Conservation (phyloP, 2,113 vertebrate genomes). For the Psittacara wagleri region DNA sequence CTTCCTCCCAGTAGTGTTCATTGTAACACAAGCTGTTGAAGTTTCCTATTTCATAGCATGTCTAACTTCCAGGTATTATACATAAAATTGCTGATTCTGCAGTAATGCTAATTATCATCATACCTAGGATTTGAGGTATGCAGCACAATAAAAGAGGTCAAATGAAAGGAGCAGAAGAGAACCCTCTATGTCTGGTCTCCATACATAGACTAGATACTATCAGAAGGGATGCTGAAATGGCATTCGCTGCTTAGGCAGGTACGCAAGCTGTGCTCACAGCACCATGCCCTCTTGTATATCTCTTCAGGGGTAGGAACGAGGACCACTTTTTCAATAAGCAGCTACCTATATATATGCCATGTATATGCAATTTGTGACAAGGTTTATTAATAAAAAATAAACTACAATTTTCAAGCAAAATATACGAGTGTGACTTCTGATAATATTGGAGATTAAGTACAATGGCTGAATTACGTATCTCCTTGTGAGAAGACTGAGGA, state of each 20-base stretch:
- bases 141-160: neutral
- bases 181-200: neutral
- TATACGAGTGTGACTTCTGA: neutral
- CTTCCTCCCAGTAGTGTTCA: neutral
- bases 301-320: neutral
- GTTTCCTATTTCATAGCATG: constrained; percentile 22
- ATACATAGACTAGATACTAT: neutral
- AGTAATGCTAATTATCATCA: neutral
- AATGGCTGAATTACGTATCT: neutral
- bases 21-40: constrained; percentile 2
- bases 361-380: neutral
- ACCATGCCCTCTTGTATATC: neutral
- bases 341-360: neutral
- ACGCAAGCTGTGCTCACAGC: fast-evolving
- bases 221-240: neutral
- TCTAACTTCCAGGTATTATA: constrained; percentile 58
- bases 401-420: neutral
- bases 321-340: neutral
- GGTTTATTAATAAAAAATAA: neutral
- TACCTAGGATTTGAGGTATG: neutral
- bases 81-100: constrained; percentile 12
- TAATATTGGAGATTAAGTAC: neutral
- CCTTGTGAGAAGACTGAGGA: neutral
- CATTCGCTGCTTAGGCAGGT: neutral
- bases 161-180: neutral